Percentiles rank a stretch among this genome's conserved stretches.
Evolutionary conservation across 1,140 invertebrate species (phyloP).

Genomic region (Pantala flavescens): DNA sequence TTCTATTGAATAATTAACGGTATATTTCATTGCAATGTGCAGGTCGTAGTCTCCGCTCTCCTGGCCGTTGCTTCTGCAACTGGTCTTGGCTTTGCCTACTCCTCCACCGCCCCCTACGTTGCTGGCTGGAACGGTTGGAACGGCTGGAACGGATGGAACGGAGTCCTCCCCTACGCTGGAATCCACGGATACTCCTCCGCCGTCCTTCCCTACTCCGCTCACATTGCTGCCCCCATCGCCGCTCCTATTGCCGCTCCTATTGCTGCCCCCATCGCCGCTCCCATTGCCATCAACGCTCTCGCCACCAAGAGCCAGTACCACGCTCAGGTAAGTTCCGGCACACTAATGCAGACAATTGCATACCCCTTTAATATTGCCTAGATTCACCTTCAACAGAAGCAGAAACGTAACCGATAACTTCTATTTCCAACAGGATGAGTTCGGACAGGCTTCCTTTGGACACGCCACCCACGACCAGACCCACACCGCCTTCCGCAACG

Average conservation of each 20-base stretch:
- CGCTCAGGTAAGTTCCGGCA: not conserved
- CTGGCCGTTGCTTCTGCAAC: conserved; percentile 24
- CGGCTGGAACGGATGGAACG: not conserved
- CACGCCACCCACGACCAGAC: conserved; percentile 43
- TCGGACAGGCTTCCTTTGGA: conserved; percentile 44
- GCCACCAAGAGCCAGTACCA: not conserved
- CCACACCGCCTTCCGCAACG: conserved; percentile 40
- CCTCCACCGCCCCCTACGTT: not conserved
- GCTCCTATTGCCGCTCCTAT: conserved; percentile 11
- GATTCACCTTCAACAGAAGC: not conserved
- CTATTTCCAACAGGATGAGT: conserved; percentile 37
- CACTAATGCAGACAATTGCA: too few relatives aligned
- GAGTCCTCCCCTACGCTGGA: not conserved
- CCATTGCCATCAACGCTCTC: conserved; percentile 13
- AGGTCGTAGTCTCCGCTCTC: conserved; percentile 29
- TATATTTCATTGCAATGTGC: conserved; percentile 15
- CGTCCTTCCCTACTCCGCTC: conserved; percentile 15
- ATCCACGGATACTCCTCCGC: conserved; percentile 17
- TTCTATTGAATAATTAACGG: too few relatives aligned
- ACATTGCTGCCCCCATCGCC: conserved; percentile 21
- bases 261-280: conserved; percentile 22
- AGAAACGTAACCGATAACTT: not conserved
- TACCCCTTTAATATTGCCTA: not conserved
- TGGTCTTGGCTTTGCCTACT: not conserved
- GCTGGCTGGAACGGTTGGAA: conserved; percentile 14